Conservation (phyloP, 2,888 invertebrate genomes). For the Lasioglossum calceatum region DNA sequence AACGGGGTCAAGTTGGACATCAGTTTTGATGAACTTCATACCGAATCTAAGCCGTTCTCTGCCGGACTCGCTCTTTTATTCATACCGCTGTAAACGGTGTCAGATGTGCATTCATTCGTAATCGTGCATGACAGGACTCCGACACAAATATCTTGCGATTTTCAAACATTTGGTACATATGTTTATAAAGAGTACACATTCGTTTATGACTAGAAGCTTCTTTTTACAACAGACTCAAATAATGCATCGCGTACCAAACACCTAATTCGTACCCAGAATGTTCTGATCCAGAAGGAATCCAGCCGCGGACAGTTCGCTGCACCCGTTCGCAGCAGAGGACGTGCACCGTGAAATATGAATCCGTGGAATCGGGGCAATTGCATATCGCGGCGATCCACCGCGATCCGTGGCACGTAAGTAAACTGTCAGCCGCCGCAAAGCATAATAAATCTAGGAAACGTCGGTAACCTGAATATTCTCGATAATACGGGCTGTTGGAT, state of each 20-base stretch:
- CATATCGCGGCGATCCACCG: conserved; percentile 53
- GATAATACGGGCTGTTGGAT: conserved; percentile 55
- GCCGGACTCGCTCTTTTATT: neutral
- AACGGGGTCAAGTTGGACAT: neutral
- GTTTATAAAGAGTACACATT: no score
- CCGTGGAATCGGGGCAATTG: conserved; percentile 55
- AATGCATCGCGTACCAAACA: neutral
- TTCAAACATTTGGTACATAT: neutral
- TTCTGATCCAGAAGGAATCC: neutral
- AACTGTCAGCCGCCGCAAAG: conserved; percentile 64
- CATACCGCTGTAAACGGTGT: neutral
- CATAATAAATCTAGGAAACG: conserved; percentile 67
- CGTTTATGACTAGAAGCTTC: no score
- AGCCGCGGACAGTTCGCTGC: neutral
- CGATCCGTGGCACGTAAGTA: conserved; percentile 58
- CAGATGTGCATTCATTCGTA: neutral
- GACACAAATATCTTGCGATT: neutral
- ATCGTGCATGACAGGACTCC: neutral
- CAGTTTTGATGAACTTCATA: neutral
- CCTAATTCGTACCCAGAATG: neutral
- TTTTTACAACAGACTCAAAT: no score
- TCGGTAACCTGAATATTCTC: conserved; percentile 65
- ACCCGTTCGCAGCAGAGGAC: neutral
- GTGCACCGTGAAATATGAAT: conserved; percentile 60
- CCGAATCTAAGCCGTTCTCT: neutral